Conservation (phyloP, 1,140 invertebrate species). For the Meloidogyne hapla region DNA sequence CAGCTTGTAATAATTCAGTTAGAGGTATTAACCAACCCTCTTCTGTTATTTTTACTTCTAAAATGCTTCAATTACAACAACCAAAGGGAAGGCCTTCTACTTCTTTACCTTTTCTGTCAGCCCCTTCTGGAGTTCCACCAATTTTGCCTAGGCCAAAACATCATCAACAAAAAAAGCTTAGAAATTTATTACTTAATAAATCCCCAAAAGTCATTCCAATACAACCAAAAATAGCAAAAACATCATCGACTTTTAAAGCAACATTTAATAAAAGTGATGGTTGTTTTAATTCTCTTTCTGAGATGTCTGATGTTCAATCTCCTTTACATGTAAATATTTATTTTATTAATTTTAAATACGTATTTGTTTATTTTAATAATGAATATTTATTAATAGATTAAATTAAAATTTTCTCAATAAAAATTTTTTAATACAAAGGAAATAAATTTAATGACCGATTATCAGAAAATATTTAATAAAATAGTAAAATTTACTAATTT, state of each 20-base stretch:
- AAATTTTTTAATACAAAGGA: too few species aligned
- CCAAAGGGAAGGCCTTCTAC: background rate
- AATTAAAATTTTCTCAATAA: too few species aligned
- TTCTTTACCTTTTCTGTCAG: slow-evolving; percentile 4
- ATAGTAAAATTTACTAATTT: background rate
- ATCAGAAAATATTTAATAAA: too few species aligned
- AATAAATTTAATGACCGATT: too few species aligned
- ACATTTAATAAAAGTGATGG: background rate
- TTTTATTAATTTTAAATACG: too few species aligned
- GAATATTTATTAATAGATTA: too few species aligned
- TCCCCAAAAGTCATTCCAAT: background rate
- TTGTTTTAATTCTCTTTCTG: background rate
- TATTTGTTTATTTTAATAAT: too few species aligned
- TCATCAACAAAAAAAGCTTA: slow-evolving; percentile 18
- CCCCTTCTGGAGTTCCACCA: slow-evolving; percentile 13
- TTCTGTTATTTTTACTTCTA: background rate
- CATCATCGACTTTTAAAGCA: background rate
- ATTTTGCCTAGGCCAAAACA: slow-evolving; percentile 22
- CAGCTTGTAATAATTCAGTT: background rate
- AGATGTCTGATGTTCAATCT: background rate
- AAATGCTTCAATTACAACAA: background rate
- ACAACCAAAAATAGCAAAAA: slow-evolving; percentile 2
- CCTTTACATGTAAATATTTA: background rate
- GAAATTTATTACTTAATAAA: slow-evolving; percentile 6
- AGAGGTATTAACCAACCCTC: background rate